These are phyloP conservation scores for Endomychus coccineus DNA, from an alignment of 2,888 invertebrate species.

Conservation along the genomic window DNA sequence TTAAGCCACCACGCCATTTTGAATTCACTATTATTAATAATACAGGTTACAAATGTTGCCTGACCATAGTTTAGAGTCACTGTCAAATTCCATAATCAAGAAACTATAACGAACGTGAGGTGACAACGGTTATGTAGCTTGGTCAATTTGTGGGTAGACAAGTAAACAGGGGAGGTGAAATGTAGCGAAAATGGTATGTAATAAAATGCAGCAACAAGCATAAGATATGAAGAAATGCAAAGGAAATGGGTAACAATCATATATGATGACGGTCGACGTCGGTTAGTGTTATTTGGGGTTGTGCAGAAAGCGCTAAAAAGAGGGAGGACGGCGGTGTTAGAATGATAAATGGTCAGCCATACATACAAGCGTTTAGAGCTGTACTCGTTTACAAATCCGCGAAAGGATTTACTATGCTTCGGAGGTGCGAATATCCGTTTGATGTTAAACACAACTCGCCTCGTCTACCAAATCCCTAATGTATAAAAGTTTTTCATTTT, in stretches of 20 bases:
- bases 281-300: constrained; percentile 24
- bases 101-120: too few relatives aligned
- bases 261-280: too few relatives aligned
- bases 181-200: constrained; percentile 20
- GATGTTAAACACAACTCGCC: constrained; percentile 31
- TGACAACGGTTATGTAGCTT: too few relatives aligned
- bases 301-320: constrained; percentile 12
- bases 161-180: constrained; percentile 16
- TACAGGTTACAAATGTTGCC: too few relatives aligned
- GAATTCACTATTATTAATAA: too few relatives aligned
- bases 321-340: constrained; percentile 33
- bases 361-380: constrained; percentile 41
- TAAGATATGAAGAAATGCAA: constrained; percentile 23
- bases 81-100: too few relatives aligned
- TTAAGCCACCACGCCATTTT: too few relatives aligned
- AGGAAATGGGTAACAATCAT: constrained; percentile 26
- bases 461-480: constrained; percentile 30
- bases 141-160: constrained; percentile 14
- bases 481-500: constrained; percentile 23
- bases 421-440: constrained; percentile 39
- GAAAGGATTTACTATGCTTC: constrained; percentile 43
- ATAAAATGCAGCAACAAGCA: constrained; percentile 23
- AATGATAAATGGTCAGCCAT: constrained; percentile 46
- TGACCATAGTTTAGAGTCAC: too few relatives aligned
- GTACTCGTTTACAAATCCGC: constrained; percentile 44